A percentile compares a stretch with the other conserved stretches of the same genome.
These are phyloP conservation scores for Dinoponera quadriceps DNA, from an alignment of 1,140 invertebrate genomes.

Conservation along the genomic window DNA sequence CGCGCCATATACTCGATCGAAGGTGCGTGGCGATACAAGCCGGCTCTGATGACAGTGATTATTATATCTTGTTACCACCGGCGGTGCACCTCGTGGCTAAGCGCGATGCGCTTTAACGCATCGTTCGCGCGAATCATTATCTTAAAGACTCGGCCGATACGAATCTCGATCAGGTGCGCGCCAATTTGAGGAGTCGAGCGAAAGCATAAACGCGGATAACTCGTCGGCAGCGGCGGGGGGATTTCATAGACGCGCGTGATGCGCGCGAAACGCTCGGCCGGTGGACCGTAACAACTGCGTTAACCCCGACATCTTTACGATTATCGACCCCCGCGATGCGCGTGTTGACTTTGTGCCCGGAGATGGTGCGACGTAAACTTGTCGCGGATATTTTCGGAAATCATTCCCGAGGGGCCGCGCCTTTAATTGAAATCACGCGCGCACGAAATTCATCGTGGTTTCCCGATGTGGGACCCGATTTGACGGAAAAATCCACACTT, in stretches of 20 bases:
- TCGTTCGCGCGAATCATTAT: slow-evolving; percentile 73
- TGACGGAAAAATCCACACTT: neutral
- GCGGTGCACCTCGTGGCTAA: slow-evolving; percentile 64
- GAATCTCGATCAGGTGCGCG: slow-evolving; percentile 67
- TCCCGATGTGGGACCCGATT: no score
- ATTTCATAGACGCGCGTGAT: slow-evolving; percentile 48
- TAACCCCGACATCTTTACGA: slow-evolving; percentile 36
- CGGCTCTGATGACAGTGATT: slow-evolving; percentile 76
- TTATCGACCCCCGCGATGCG: slow-evolving; percentile 18
- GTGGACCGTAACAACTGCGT: slow-evolving; percentile 53
- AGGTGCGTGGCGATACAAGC: slow-evolving; percentile 60
- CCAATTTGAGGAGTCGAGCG: slow-evolving; percentile 61
- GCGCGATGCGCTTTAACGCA: slow-evolving; percentile 67
- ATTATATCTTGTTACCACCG: slow-evolving; percentile 77
- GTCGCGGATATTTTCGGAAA: slow-evolving; percentile 40
- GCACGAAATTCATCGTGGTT: neutral
- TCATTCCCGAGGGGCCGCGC: slow-evolving; percentile 52
- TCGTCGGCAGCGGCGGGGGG: slow-evolving; percentile 11
- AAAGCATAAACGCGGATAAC: slow-evolving; percentile 47
- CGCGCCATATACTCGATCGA: slow-evolving; percentile 23
- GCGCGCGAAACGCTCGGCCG: slow-evolving; percentile 11
- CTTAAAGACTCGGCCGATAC: slow-evolving; percentile 71
- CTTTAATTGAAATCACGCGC: slow-evolving; percentile 11
- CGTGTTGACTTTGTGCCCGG: neutral
- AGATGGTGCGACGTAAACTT: no score